phyloP scores from a whole-genome alignment of 2,113 vertebrate species.

The Carlito syrichta region DNA sequence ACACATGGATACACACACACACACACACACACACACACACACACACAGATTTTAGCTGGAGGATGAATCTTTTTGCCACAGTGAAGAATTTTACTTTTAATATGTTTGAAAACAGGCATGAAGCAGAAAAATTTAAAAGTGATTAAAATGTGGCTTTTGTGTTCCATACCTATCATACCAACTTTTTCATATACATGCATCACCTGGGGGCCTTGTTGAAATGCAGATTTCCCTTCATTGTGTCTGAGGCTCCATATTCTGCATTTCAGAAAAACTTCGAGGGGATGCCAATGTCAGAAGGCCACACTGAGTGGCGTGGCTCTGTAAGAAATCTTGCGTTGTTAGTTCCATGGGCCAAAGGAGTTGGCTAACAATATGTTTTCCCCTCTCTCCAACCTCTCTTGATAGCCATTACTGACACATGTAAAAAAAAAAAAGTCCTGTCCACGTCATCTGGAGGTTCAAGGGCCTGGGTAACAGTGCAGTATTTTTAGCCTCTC shows the following conservation, averaged over 20 bases:
- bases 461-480: not conserved
- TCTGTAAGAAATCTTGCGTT: not conserved
- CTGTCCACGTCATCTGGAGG: not conserved
- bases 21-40: not conserved
- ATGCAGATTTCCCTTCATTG: not conserved
- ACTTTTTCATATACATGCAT: not conserved
- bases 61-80: not conserved
- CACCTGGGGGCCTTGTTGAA: not conserved
- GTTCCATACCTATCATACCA: not conserved
- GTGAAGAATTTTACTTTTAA: constrained; percentile 7
- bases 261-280: not conserved
- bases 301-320: not conserved
- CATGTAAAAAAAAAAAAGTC: not conserved
- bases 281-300: not conserved
- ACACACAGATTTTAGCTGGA: not conserved
- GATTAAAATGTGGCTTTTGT: not conserved
- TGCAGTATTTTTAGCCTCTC: not conserved
- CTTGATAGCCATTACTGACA: not conserved
- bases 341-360: not conserved
- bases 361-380: not conserved
- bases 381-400: not conserved
- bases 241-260: not conserved
- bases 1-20: not conserved
- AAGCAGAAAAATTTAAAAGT: not conserved
- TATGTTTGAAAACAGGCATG: not conserved